phyloP scores from a whole-genome alignment of 1,140 invertebrate genomes.

The Nymphalis io region DNA sequence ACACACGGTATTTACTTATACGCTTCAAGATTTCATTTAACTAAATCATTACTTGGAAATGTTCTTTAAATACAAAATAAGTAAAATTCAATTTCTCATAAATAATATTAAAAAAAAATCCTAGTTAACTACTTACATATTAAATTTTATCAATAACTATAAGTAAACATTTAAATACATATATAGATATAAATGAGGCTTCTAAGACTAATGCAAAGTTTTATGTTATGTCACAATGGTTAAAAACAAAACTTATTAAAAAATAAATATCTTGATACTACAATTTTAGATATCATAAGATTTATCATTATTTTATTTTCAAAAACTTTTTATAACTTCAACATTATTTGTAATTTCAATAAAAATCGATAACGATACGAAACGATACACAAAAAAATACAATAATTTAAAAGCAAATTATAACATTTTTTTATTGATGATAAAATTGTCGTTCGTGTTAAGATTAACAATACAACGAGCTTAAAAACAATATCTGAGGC shows the following conservation, averaged over 20 bases:
- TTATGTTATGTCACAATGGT: too few relatives aligned
- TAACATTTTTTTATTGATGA: not conserved
- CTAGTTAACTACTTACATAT: not conserved
- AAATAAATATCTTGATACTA: too few relatives aligned
- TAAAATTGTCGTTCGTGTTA: not conserved
- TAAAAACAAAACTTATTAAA: too few relatives aligned
- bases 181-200: too few relatives aligned
- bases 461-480: too few relatives aligned
- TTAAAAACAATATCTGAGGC: not conserved
- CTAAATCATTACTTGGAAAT: slow-evolving; percentile 18
- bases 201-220: too few relatives aligned
- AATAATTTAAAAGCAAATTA: too few relatives aligned
- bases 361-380: not conserved
- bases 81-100: not conserved
- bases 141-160: not conserved
- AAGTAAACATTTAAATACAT: not conserved
- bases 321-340: too few relatives aligned
- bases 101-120: not conserved
- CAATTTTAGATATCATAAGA: too few relatives aligned
- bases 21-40: slow-evolving; percentile 17
- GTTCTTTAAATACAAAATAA: slow-evolving; percentile 7
- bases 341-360: not conserved
- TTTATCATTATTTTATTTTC: too few relatives aligned
- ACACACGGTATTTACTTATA: slow-evolving; percentile 11
- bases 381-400: too few relatives aligned